Conservation (phyloP, 2,113 vertebrate species). For the Lepus europaeus region DNA sequence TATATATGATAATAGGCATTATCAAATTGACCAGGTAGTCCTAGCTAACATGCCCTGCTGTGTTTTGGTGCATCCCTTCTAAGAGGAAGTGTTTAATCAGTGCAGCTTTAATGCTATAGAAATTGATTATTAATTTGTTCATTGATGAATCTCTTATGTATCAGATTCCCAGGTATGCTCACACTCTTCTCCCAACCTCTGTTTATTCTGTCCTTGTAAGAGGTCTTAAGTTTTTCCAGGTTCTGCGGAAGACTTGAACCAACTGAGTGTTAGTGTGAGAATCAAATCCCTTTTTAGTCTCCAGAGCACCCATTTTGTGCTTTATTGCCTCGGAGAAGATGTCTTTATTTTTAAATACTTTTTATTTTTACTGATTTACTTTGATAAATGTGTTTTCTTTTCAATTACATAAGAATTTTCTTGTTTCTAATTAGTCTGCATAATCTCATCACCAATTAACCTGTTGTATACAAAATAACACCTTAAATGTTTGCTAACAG, state of each 20-base stretch:
- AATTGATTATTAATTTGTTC: not conserved
- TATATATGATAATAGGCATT: not conserved
- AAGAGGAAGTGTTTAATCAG: not conserved
- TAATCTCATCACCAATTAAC: not conserved
- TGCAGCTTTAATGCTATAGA: not conserved
- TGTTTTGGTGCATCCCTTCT: not conserved
- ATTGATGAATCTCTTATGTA: not conserved
- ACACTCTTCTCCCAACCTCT: not conserved
- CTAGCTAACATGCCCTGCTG: not conserved
- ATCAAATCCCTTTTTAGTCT: not conserved
- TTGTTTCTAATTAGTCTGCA: not conserved
- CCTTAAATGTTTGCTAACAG: not conserved
- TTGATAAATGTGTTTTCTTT: not conserved
- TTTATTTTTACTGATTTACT: not conserved
- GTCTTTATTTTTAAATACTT: not conserved
- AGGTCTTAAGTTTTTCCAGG: not conserved
- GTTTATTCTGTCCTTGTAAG: not conserved
- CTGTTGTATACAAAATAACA: not conserved
- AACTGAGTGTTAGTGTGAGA: not conserved
- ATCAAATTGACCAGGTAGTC: not conserved
- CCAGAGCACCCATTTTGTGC: not conserved
- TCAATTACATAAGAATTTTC: not conserved
- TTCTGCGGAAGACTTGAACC: not conserved
- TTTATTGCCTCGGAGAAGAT: not conserved
- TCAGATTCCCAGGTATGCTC: not conserved